A percentile compares a stretch with the other conserved stretches of the same genome.
phyloP scores from a whole-genome alignment of 2,888 invertebrate species.

The Tribolium freemani region DNA sequence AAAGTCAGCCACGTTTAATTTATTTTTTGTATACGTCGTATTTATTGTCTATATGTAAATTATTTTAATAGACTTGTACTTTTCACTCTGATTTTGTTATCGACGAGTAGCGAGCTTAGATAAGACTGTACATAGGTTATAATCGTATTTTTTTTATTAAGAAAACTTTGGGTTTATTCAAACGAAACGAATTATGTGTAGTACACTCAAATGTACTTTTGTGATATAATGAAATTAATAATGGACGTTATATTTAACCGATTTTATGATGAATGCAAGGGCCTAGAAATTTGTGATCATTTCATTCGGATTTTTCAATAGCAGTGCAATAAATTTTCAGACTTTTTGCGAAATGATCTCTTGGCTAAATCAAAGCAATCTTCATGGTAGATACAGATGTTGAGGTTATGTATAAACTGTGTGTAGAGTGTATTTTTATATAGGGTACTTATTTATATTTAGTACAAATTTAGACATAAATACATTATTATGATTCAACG shows the following conservation, averaged over 20 bases:
- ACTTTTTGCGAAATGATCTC: conserved; percentile 24
- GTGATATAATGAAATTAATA: conserved; percentile 59
- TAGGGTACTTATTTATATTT: conserved; percentile 69
- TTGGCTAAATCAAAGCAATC: conserved; percentile 30
- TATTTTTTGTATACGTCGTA: conserved; percentile 32
- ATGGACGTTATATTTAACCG: conserved; percentile 39
- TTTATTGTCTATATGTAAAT: conserved; percentile 57
- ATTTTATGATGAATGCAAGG: background rate
- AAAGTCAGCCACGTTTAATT: conserved; percentile 53
- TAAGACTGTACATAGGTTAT: conserved; percentile 59
- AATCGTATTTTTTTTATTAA: conserved; percentile 50
- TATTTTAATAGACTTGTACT: conserved; percentile 52
- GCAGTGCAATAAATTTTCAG: conserved; percentile 35
- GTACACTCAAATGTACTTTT: conserved; percentile 61
- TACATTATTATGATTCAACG: conserved; percentile 50
- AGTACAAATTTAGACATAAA: conserved; percentile 67
- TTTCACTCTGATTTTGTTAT: conserved; percentile 50
- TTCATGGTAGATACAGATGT: conserved; percentile 41
- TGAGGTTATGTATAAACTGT: conserved; percentile 58
- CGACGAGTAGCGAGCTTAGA: conserved; percentile 60
- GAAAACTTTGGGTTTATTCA: conserved; percentile 42
- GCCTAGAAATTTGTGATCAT: conserved; percentile 41
- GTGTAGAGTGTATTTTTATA: conserved; percentile 70
- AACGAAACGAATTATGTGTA: conserved; percentile 62
- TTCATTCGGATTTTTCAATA: conserved; percentile 16